phyloP scores from a whole-genome alignment of 2,113 vertebrate species.

The Seriola dumerili region DNA sequence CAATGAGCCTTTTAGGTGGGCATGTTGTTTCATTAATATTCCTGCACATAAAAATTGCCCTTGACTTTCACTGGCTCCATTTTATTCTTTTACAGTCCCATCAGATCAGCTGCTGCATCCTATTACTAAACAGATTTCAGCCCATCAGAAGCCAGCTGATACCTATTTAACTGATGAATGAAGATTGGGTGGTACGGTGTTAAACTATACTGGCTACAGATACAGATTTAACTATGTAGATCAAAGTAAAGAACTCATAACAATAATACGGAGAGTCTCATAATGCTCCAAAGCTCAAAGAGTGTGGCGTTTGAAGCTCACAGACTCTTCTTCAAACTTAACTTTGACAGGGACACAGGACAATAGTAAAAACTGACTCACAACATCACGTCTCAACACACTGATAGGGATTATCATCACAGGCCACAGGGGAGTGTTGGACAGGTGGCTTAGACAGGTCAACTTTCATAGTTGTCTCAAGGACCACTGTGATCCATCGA shows the following conservation, averaged over 20 bases:
- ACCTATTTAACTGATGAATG: conserved; percentile 44
- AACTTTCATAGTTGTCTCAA: conserved; percentile 57
- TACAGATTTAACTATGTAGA: conserved; percentile 19
- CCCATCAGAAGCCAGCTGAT: conserved; percentile 38
- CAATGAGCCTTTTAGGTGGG: conserved; percentile 21
- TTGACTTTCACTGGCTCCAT: conserved; percentile 49
- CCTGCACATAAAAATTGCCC: conserved; percentile 58
- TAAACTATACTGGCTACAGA: conserved; percentile 7
- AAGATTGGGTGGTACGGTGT: background rate
- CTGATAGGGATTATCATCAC: conserved; percentile 26
- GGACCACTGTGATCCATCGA: conserved; percentile 47
- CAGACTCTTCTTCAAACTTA: background rate
- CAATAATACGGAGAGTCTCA: background rate
- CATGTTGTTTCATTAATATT: conserved; percentile 60
- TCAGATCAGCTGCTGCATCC: conserved; percentile 44
- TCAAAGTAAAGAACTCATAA: conserved; percentile 13
- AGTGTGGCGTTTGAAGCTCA: background rate
- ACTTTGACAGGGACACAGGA: conserved; percentile 11
- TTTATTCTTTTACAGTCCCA: conserved; percentile 53
- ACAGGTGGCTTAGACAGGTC: conserved; percentile 57
- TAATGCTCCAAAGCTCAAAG: background rate
- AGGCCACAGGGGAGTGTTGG: conserved; percentile 27
- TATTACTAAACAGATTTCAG: conserved; percentile 54
- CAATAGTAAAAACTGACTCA: background rate
- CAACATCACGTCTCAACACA: conserved; percentile 8